Evolutionary conservation across 2,888 invertebrate species (phyloP).

Genomic region (Apamea epomidion): DNA sequence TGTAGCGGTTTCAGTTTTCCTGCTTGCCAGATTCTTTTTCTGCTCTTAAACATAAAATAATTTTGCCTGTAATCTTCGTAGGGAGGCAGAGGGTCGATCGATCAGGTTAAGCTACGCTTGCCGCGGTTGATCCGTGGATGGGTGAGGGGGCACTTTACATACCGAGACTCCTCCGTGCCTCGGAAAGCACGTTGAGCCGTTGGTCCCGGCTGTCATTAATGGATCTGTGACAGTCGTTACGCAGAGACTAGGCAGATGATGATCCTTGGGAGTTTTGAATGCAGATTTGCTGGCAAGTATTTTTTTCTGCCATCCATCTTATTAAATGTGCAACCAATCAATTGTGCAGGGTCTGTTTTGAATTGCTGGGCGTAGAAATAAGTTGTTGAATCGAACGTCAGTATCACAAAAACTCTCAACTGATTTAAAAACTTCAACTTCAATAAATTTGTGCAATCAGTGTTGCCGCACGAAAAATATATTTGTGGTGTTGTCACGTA

Average conservation of each 20-base stretch:
- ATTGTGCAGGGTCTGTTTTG: not conserved
- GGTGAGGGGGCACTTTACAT: too few relatives aligned
- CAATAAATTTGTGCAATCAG: not conserved
- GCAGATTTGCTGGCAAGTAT: not conserved
- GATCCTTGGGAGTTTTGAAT: too few relatives aligned
- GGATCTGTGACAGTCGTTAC: too few relatives aligned
- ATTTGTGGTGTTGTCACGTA: slow-evolving; percentile 24
- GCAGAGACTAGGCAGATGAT: too few relatives aligned
- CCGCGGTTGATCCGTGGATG: too few relatives aligned
- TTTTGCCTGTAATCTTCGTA: not conserved
- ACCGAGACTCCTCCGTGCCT: too few relatives aligned
- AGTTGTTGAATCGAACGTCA: not conserved
- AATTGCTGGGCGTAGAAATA: not conserved
- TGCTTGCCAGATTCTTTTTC: not conserved
- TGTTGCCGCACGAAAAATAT: slow-evolving; percentile 22
- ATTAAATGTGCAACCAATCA: not conserved
- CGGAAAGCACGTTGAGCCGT: too few relatives aligned
- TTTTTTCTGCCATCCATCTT: not conserved
- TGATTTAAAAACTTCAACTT: too few relatives aligned
- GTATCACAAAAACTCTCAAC: not conserved
- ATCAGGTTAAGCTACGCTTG: too few relatives aligned
- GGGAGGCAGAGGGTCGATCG: not conserved
- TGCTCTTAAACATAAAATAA: not conserved
- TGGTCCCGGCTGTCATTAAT: too few relatives aligned
- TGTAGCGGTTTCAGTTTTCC: not conserved